phyloP scores from a whole-genome alignment of 2,113 vertebrate genomes.

The Etheostoma spectabile region DNA sequence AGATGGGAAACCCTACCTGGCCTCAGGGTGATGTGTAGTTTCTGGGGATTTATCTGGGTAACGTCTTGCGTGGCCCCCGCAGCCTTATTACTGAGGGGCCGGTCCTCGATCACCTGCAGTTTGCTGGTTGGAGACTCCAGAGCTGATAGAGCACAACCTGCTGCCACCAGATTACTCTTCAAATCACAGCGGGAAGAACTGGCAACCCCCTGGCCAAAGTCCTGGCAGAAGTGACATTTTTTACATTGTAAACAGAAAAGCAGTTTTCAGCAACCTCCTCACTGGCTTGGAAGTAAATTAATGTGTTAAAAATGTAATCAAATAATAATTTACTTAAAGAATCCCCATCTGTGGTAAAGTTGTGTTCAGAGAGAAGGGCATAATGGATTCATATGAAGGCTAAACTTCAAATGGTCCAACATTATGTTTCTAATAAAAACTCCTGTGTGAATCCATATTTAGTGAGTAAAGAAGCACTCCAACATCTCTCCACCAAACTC shows the following conservation, averaged over 20 bases:
- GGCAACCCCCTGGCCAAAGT: slow-evolving; percentile 74
- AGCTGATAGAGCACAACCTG: slow-evolving; percentile 77
- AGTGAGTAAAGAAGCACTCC: neutral
- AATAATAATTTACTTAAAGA: neutral
- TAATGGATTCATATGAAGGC: neutral
- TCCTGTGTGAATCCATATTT: neutral
- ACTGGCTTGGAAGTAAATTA: neutral
- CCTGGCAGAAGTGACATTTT: slow-evolving; percentile 66
- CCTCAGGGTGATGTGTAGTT: slow-evolving; percentile 88
- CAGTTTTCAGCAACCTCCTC: neutral
- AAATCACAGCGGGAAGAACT: slow-evolving; percentile 89
- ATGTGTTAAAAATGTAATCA: neutral
- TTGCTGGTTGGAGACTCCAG: slow-evolving; percentile 90
- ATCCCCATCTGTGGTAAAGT: slow-evolving; percentile 13
- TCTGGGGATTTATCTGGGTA: slow-evolving; percentile 96
- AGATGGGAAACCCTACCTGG: slow-evolving; percentile 80
- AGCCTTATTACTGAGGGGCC: slow-evolving; percentile 90
- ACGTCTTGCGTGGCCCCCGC: slow-evolving; percentile 85
- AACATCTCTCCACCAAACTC: neutral
- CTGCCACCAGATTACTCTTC: slow-evolving; percentile 83
- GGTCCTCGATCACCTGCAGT: slow-evolving; percentile 81
- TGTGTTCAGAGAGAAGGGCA: neutral
- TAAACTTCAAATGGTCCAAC: neutral
- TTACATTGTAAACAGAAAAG: neutral
- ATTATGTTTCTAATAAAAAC: neutral